These are phyloP conservation scores for Neoseiulus cucumeris DNA, from an alignment of 1,140 invertebrate genomes.

Conservation along the genomic window DNA sequence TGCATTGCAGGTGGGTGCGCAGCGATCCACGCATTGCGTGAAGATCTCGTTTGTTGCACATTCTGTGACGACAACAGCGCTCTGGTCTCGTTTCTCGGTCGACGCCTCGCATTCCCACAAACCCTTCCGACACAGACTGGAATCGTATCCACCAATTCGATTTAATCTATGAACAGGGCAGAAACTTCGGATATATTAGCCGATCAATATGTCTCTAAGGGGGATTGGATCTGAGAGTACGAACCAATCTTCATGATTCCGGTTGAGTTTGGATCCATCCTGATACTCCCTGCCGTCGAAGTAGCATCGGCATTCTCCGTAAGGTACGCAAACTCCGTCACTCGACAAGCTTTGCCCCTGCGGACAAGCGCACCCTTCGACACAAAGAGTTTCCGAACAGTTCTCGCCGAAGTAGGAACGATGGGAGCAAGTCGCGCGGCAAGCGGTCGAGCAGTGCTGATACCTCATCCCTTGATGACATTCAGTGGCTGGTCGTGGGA, in stretches of 20 bases:
- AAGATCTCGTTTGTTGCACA: slow-evolving; percentile 47
- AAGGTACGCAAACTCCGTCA: slow-evolving; percentile 47
- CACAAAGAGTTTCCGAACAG: slow-evolving; percentile 33
- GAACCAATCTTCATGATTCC: slow-evolving; percentile 17
- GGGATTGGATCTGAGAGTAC: slow-evolving; percentile 56
- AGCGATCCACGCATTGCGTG: slow-evolving; percentile 36
- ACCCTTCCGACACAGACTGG: not conserved
- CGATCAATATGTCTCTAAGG: too few species aligned
- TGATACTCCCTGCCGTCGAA: slow-evolving; percentile 48
- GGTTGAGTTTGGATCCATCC: slow-evolving; percentile 30
- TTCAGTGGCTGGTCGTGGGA: not conserved
- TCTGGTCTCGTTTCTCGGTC: not conserved
- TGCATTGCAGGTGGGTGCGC: slow-evolving; percentile 60
- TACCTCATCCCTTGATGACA: not conserved
- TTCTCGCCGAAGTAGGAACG: not conserved
- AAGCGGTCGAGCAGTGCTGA: not conserved
- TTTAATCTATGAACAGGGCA: too few species aligned
- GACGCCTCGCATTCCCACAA: not conserved
- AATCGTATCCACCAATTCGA: too few species aligned
- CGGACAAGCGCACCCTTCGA: slow-evolving; percentile 71
- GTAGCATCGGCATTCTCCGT: slow-evolving; percentile 50
- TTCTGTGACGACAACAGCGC: slow-evolving; percentile 42
- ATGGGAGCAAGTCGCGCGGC: not conserved
- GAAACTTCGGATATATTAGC: too few species aligned
- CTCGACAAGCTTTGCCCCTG: slow-evolving; percentile 46